Percentiles rank a stretch among this genome's conserved stretches.
Evolutionary conservation across 1,140 invertebrate genomes (phyloP).

Genomic region (Pristionchus pacificus): DNA sequence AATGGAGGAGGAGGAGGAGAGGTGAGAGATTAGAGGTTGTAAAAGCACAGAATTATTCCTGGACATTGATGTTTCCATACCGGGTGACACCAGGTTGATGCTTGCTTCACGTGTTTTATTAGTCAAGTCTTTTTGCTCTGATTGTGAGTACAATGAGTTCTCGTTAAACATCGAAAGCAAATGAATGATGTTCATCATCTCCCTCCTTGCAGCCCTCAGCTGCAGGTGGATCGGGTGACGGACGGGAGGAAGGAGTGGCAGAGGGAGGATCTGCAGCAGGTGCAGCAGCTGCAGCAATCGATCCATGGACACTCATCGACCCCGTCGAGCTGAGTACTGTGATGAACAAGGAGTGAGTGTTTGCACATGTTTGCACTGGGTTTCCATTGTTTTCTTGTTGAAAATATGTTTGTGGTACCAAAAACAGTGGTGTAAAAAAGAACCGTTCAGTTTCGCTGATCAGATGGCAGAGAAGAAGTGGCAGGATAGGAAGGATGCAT

Average conservation of each 20-base stretch:
- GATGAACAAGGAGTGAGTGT: not conserved
- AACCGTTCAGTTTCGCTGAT: not conserved
- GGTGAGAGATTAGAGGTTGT: not conserved
- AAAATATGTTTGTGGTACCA: too few relatives aligned
- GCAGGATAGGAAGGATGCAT: conserved; percentile 85
- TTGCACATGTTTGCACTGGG: too few relatives aligned
- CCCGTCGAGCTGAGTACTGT: not conserved
- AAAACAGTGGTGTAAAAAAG: not conserved
- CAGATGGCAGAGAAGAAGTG: conserved; percentile 83
- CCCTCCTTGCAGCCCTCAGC: too few relatives aligned
- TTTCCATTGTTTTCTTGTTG: too few relatives aligned
- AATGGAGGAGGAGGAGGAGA: not conserved
- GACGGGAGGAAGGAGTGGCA: too few relatives aligned
- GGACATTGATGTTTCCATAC: not conserved
- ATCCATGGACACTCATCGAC: not conserved
- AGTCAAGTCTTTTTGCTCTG: too few relatives aligned
- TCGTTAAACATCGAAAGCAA: too few relatives aligned
- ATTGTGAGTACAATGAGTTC: too few relatives aligned
- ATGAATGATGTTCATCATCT: too few relatives aligned
- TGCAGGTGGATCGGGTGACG: too few relatives aligned
- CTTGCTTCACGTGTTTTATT: not conserved
- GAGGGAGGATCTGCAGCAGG: not conserved
- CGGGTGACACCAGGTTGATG: too few relatives aligned
- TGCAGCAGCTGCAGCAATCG: not conserved
- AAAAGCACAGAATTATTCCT: not conserved